phyloP scores from a whole-genome alignment of 2,888 invertebrate species.

The Gryllus longicercus region DNA sequence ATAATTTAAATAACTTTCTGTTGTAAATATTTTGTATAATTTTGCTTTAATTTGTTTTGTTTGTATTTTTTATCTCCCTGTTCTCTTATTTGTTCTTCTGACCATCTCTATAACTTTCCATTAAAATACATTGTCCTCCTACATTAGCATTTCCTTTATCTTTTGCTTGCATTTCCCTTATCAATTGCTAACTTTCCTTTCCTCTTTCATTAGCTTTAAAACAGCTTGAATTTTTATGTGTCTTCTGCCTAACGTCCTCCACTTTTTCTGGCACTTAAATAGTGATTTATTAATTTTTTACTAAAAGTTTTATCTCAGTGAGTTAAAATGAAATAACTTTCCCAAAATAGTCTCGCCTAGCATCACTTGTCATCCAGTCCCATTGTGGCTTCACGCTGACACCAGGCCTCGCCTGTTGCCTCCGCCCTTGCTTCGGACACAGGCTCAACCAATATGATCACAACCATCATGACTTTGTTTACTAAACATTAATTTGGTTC shows the following conservation, averaged over 20 bases:
- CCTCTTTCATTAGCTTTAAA: conserved; percentile 29
- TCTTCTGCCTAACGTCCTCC: neutral
- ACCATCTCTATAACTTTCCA: conserved; percentile 1
- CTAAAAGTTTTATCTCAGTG: neutral
- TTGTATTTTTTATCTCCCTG: neutral
- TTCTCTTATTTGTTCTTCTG: neutral
- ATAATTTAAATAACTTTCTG: neutral
- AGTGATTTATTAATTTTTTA: conserved; percentile 19
- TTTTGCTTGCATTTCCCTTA: conserved; percentile 34
- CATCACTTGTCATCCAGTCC: conserved; percentile 17
- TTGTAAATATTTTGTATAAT: neutral
- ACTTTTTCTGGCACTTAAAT: neutral
- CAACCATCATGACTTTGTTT: conserved; percentile 9
- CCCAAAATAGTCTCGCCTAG: neutral
- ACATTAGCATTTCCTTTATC: conserved; percentile 29
- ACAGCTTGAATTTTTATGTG: neutral
- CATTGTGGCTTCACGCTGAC: conserved; percentile 35
- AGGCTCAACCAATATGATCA: neutral
- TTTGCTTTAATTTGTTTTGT: neutral
- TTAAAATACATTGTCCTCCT: conserved; percentile 20
- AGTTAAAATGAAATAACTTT: neutral
- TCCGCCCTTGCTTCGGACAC: neutral
- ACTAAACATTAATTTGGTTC: conserved; percentile 19
- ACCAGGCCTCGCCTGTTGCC: conserved; percentile 37
- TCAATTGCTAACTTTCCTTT: conserved; percentile 28